Evolutionary conservation across 2,113 vertebrate genomes (phyloP), one percentile per base, ranked within the genome.

Genomic region (Promerops cafer): DNA sequence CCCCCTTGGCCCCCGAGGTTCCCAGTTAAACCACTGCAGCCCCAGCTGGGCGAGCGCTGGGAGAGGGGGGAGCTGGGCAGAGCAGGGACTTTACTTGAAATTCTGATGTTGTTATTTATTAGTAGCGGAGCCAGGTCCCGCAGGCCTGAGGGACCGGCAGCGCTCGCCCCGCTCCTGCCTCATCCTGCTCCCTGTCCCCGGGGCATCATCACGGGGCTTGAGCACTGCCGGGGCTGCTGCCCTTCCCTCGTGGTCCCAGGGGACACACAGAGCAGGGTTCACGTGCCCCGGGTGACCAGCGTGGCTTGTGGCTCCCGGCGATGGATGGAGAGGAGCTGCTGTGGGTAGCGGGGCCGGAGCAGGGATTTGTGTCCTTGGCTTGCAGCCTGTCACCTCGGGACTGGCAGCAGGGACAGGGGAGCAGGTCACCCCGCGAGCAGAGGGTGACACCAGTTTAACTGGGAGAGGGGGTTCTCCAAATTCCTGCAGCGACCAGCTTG

Each of bases 51-150:
- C 18, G 78, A 47, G 47, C 1, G 1, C 35, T 45, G 89, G 89
- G 60, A 83, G 76, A 66, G 87, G 68, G 57, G 78, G 80, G 40
- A 78, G 53, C 78, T 82, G 90, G 92, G 86, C 78, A 59, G 70
- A 84, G 90, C 22, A 39, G 65, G 93, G 82, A 82, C 78, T 45
- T 95, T 94, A 97, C 97, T 97, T 97, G 97, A 96, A 97, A 87
- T 90, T 71, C 94, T 91, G 93, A 96, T 40, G 3, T 94, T 89
- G 77, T 97, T 97, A 97, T 97, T 97, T 97, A 97, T 97, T 96
- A 35, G 86, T 66, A 65, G 92, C 10, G 28, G 87, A 76, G 56
- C 80, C 85, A 61, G 86, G 85, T 49, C 69, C 90, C 16, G 44
- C 83, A 30, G 80, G 75, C 2, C 63, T 35, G 72, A 47, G 74